Evolutionary conservation across 2,113 vertebrate genomes (phyloP).

Genomic region (Prolemur simus): DNA sequence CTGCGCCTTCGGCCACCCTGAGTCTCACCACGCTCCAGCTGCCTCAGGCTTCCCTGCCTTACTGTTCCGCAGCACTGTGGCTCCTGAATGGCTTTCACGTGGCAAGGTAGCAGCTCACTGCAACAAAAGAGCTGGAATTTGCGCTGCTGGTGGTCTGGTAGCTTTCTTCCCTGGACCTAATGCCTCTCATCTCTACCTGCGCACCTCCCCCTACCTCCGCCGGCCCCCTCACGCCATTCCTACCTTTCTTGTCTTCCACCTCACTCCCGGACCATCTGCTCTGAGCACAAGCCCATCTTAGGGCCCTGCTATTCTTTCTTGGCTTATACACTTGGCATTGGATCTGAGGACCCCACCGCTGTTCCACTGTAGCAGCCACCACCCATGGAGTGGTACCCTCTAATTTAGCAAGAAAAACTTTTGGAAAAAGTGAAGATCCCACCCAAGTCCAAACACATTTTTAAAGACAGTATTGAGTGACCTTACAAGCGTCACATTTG

Average conservation of each 20-base stretch:
- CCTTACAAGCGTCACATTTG: background rate
- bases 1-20: background rate
- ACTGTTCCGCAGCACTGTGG: accelerated
- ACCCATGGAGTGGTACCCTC: background rate
- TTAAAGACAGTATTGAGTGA: background rate
- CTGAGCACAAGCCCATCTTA: background rate
- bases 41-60: accelerated
- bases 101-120: background rate
- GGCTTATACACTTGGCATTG: background rate
- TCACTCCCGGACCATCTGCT: background rate
- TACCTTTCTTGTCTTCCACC: background rate
- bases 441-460: background rate
- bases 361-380: background rate
- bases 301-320: background rate
- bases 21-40: background rate
- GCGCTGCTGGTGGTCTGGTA: background rate
- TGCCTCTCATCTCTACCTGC: background rate
- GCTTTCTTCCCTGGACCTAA: background rate
- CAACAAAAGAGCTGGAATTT: background rate
- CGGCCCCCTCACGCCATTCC: background rate
- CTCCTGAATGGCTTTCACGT: background rate
- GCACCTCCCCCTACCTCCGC: too few species aligned
- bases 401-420: conserved; percentile 5
- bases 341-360: background rate
- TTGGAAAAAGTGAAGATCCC: background rate